A percentile compares a stretch with the other conserved stretches of the same genome.
phyloP scores from a whole-genome alignment of 2,888 invertebrate genomes.

The Xanthorhoe designata region DNA sequence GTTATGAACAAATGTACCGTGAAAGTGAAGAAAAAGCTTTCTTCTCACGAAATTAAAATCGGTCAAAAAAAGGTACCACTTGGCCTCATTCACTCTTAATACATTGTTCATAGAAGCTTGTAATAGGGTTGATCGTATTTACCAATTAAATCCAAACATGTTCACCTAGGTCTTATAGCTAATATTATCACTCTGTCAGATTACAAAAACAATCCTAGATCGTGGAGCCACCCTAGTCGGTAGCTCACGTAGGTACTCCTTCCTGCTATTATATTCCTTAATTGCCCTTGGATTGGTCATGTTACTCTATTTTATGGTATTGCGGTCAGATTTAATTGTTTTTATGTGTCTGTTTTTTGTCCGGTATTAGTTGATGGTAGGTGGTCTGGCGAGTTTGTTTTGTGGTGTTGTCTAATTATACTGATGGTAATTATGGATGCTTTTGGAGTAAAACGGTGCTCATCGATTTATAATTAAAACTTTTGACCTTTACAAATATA shows the following conservation, averaged over 20 bases:
- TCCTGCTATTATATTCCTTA: conserved; percentile 82
- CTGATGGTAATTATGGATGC: conserved; percentile 20
- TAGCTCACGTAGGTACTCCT: conserved; percentile 56
- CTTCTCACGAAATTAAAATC: too few relatives aligned
- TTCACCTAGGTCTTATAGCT: not conserved
- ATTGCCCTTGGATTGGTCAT: conserved; percentile 79
- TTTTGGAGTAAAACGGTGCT: not conserved
- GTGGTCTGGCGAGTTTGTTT: conserved; percentile 65
- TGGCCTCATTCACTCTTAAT: too few relatives aligned
- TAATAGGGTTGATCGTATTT: too few relatives aligned
- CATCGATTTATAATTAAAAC: not conserved
- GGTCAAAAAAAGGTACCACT: too few relatives aligned
- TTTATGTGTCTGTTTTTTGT: conserved; percentile 80
- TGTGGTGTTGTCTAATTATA: conserved; percentile 32
- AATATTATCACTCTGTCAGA: conserved; percentile 8
- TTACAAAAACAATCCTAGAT: conserved; percentile 25
- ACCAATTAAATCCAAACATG: too few relatives aligned
- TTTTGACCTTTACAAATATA: not conserved
- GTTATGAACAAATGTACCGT: too few relatives aligned
- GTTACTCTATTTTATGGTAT: conserved; percentile 82
- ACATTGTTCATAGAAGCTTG: too few relatives aligned
- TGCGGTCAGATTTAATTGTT: conserved; percentile 83
- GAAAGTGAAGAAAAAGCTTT: too few relatives aligned
- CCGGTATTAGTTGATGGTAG: conserved; percentile 71
- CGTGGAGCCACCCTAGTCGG: conserved; percentile 32